Conservation (phyloP, 2,113 vertebrate genomes). For the Jacana jacana region DNA sequence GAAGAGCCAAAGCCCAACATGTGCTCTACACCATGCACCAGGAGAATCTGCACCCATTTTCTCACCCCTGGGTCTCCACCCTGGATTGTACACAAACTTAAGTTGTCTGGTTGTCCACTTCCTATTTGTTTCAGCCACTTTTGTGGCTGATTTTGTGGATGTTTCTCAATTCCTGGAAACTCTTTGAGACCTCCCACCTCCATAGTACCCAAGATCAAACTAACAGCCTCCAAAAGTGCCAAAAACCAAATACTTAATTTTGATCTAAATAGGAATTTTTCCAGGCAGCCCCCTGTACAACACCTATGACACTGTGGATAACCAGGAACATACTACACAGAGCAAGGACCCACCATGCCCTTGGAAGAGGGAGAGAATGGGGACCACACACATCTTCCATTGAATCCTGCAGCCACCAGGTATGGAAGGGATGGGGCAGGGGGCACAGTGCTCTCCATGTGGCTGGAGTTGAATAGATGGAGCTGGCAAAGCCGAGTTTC, state of each 20-base stretch:
- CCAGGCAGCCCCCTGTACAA: neutral
- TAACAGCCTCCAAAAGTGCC: neutral
- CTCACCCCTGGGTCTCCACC: neutral
- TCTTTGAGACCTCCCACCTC: neutral
- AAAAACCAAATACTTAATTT: neutral
- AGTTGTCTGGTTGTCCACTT: neutral
- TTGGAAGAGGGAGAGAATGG: neutral
- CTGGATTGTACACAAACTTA: neutral
- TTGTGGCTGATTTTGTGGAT: neutral
- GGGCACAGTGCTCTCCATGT: neutral
- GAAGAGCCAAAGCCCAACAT: neutral
- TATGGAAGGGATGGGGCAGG: neutral
- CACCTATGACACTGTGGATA: neutral
- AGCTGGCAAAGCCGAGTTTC: neutral
- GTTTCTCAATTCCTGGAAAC: neutral
- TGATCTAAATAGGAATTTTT: neutral
- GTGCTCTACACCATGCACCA: neutral
- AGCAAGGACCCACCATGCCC: neutral
- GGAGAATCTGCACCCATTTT: neutral
- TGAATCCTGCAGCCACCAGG: neutral
- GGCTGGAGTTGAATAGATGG: neutral
- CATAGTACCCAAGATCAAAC: neutral
- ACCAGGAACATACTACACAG: accelerated
- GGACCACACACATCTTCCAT: neutral
- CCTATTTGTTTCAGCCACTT: neutral